Base-by-base conservation (phyloP, 2,888 invertebrate species). In the Morpho achilles region DNA sequence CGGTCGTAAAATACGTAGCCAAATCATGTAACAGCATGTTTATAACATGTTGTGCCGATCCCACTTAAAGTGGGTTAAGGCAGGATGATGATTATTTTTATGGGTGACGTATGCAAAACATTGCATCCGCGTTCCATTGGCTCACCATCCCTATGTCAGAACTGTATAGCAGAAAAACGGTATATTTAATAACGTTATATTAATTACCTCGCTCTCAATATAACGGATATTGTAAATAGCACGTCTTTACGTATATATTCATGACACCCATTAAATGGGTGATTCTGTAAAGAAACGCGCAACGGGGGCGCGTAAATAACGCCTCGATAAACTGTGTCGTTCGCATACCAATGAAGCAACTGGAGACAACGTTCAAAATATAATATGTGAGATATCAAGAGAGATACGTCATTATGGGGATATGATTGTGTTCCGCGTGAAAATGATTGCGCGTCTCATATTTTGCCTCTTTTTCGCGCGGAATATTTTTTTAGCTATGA, bases 311-410 rank as follows among this genome's bases (percentile, higher is more conserved):
- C 57, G 56, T 66, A 61, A 64, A 64, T 64, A 65, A 65, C 63
- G 58, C 54, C 53, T 62, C 56, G 56, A 62, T 65, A 68, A 64
- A 66, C 57, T 53, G 48, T 61, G 65, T 59, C 50, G 48, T 42
- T 56, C 58, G 70, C 68, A 71, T 69, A 72, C 61, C 64, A 70
- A 71, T 68, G 65, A 66, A 66, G 56, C 16, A 46, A 45, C 57
- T 56, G 42, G 60, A 44, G 56, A 63, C 58, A 56, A 46, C 41
- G 51, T 52, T 50, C 50, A 53, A 59, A 45, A 60, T 58, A 54
- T 43, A 16, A 58, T 49, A 59, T 50, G 48, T 42, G 55, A 62
- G 61, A 63, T 56, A 61, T 64, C 49, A 56, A 58, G 40, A 47
- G 45, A 53, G 54, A 59, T 60, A 59, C 58, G 59, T 64, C 65